phyloP scores from a whole-genome alignment of 35 echinoderm and acorn worm genomes.

The Lytechinus variegatus region DNA sequence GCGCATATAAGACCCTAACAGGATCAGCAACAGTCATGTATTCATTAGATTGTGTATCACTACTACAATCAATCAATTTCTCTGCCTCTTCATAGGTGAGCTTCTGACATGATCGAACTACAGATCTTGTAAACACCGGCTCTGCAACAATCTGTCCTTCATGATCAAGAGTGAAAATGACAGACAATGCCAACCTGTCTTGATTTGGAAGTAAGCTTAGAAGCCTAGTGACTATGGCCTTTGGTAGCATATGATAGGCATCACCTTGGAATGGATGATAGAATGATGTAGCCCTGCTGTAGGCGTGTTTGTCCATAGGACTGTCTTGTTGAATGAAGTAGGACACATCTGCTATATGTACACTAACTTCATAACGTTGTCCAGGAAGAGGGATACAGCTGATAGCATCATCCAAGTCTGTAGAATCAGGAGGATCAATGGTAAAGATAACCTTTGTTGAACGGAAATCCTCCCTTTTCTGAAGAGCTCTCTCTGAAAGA shows the following conservation, averaged over 20 bases:
- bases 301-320: conserved; percentile 75
- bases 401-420: conserved; percentile 94
- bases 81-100: conserved; percentile 80
- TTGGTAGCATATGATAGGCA: conserved; percentile 83
- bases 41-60: background rate
- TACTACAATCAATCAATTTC: conserved; percentile 44
- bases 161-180: conserved; percentile 67
- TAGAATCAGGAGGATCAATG: conserved; percentile 74
- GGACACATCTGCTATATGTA: conserved; percentile 96
- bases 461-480: conserved; percentile 63
- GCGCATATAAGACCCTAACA: conserved; percentile 48
- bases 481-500: conserved; percentile 71
- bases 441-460: conserved; percentile 66
- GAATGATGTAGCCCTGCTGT: conserved; percentile 72
- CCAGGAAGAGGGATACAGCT: conserved; percentile 58
- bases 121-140: conserved; percentile 55
- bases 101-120: conserved; percentile 67
- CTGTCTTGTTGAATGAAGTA: conserved; percentile 77
- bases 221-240: conserved; percentile 66
- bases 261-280: conserved; percentile 64
- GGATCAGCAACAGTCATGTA: conserved; percentile 25
- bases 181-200: conserved; percentile 77
- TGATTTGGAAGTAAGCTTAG: conserved; percentile 59
- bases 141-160: conserved; percentile 50
- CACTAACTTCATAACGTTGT: conserved; percentile 60